Percentiles rank a stretch among this genome's conserved stretches.
These are phyloP conservation scores for Sphecodes monilicornis DNA, from an alignment of 2,888 invertebrate genomes.

Conservation along the genomic window DNA sequence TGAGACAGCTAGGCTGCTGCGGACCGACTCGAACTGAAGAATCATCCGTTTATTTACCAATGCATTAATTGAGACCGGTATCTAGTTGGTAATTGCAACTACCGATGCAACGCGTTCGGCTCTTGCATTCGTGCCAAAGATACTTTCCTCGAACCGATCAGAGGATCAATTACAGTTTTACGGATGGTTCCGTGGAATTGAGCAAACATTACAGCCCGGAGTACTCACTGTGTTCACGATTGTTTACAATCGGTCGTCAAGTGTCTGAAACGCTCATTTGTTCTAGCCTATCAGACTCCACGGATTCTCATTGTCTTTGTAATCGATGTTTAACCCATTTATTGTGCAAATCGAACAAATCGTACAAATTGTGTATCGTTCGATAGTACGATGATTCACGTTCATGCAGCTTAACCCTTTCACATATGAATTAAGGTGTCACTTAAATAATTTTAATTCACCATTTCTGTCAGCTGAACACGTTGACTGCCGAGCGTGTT, in stretches of 20 bases:
- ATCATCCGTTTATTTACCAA: slow-evolving; percentile 81
- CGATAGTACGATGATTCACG: neutral
- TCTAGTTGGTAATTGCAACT: slow-evolving; percentile 65
- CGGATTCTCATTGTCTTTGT: neutral
- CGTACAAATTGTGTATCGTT: too few relatives aligned
- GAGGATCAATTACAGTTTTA: slow-evolving; percentile 29
- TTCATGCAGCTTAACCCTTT: neutral
- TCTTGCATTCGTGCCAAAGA: slow-evolving; percentile 38
- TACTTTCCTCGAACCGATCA: slow-evolving; percentile 32
- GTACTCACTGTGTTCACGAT: slow-evolving; percentile 9
- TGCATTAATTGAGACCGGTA: slow-evolving; percentile 80
- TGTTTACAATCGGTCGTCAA: slow-evolving; percentile 3
- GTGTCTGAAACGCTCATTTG: neutral
- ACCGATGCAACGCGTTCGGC: slow-evolving; percentile 24
- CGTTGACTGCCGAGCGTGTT: neutral
- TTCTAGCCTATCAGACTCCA: slow-evolving; percentile 7
- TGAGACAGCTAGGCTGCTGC: slow-evolving; percentile 77
- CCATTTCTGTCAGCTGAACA: too few relatives aligned
- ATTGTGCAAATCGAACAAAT: too few relatives aligned
- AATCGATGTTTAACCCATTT: neutral
- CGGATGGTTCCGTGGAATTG: slow-evolving; percentile 37
- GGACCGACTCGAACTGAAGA: slow-evolving; percentile 75
- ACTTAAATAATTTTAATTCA: neutral
- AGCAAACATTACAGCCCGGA: slow-evolving; percentile 13
- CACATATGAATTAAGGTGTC: neutral